phyloP scores from a whole-genome alignment of 2,113 vertebrate species.

The Agelaius tricolor region DNA sequence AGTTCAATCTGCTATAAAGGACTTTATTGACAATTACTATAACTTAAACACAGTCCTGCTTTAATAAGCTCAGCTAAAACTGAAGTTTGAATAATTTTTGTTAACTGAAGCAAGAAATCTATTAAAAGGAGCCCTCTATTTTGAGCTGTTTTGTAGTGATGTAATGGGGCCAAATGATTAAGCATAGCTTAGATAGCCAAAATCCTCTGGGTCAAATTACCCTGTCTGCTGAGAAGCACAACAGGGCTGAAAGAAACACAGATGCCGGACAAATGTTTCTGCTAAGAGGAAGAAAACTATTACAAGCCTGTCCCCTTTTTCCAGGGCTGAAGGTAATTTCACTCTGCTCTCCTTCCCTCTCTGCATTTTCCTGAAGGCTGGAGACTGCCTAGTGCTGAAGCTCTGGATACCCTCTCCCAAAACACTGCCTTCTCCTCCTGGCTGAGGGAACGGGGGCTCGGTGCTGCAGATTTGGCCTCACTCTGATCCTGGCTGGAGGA shows the following conservation, averaged over 20 bases:
- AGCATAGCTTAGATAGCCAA: constrained; percentile 31
- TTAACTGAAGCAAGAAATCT: constrained; percentile 39
- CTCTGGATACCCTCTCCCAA: background rate
- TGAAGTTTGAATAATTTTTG: constrained; percentile 38
- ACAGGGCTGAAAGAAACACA: constrained; percentile 18
- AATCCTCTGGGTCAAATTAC: constrained; percentile 50
- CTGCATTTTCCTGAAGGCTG: background rate
- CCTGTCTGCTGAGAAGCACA: constrained; percentile 24
- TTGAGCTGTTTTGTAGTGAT: constrained; percentile 21
- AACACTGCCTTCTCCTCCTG: background rate
- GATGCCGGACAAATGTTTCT: background rate
- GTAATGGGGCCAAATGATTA: constrained; percentile 22
- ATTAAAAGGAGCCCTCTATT: constrained; percentile 23
- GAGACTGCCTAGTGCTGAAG: background rate
- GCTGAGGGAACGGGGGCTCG: background rate
- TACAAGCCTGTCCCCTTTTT: background rate
- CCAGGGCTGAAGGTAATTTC: background rate
- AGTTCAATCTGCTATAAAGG: constrained; percentile 59
- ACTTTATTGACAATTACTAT: constrained; percentile 62
- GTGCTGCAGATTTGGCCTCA: background rate
- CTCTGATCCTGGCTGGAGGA: background rate
- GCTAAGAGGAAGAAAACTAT: background rate
- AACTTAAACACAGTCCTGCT: constrained; percentile 46
- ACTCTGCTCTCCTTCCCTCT: background rate
- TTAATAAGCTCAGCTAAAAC: constrained; percentile 38